These are phyloP conservation scores for Schlechtendalia chinensis DNA, from an alignment of 1,140 invertebrate genomes.

Conservation along the genomic window DNA sequence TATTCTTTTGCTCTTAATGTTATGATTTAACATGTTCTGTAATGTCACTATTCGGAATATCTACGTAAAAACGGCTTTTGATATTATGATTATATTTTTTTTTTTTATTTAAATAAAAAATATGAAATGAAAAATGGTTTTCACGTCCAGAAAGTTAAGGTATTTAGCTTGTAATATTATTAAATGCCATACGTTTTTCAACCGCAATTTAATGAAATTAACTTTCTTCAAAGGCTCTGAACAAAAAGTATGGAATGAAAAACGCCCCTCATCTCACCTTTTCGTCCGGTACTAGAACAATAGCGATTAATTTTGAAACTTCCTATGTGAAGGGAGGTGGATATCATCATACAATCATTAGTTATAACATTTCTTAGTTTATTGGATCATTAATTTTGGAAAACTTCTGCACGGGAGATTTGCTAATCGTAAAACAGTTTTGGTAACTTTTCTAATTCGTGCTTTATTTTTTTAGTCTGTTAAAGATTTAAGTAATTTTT, in stretches of 20 bases:
- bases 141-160: not conserved
- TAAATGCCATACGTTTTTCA: conserved; percentile 11
- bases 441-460: not conserved
- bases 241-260: conserved; percentile 9
- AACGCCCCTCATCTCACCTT: not conserved
- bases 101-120: conserved; percentile 4
- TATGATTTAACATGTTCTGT: not conserved
- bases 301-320: conserved; percentile 36
- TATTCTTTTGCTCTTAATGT: not conserved
- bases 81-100: not conserved
- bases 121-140: not conserved
- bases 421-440: not conserved
- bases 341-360: conserved; percentile 30
- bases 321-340: not conserved
- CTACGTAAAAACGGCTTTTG: not conserved
- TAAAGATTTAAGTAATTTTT: not conserved
- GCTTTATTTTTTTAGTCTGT: not conserved
- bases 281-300: conserved; percentile 1
- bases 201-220: conserved; percentile 10
- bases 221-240: not conserved
- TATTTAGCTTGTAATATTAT: not conserved
- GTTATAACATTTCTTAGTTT: conserved; percentile 28
- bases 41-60: not conserved
- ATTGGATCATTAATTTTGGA: conserved; percentile 18
- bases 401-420: conserved; percentile 4